phyloP scores from a whole-genome alignment of 2,113 vertebrate species.

The Gnathonemus echidnorhynchus region DNA sequence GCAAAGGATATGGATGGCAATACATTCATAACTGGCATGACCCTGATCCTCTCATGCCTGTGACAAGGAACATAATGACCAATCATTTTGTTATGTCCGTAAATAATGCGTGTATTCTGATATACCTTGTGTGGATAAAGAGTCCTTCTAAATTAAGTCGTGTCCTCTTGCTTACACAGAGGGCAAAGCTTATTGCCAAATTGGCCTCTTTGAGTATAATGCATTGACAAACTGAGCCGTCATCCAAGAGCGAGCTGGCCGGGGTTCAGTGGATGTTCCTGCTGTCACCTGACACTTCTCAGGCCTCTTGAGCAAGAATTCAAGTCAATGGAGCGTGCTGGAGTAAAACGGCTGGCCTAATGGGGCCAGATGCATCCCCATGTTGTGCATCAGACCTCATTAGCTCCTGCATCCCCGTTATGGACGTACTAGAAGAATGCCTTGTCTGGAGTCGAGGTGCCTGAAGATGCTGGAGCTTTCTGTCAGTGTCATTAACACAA shows the following conservation, averaged over 20 bases:
- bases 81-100: slow-evolving; percentile 1
- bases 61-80: background rate
- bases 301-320: background rate
- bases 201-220: background rate
- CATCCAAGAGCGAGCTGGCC: background rate
- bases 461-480: background rate
- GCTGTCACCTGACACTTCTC: background rate
- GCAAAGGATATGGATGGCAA: background rate
- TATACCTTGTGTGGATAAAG: background rate
- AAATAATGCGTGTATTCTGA: background rate
- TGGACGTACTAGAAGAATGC: background rate
- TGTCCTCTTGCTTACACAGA: slow-evolving; percentile 12
- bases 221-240: background rate
- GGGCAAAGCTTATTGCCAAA: background rate
- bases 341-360: background rate
- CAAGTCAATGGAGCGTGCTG: background rate
- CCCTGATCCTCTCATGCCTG: background rate
- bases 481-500: background rate
- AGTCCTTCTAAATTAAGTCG: background rate
- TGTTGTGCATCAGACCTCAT: background rate
- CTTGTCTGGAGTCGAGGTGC: background rate
- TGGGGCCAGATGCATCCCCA: background rate
- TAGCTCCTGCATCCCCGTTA: background rate
- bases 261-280: background rate
- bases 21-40: background rate